Percentiles rank a stretch among this genome's conserved stretches.
These are phyloP conservation scores for Sitophilus oryzae DNA, from an alignment of 1,140 invertebrate species.

Conservation along the genomic window DNA sequence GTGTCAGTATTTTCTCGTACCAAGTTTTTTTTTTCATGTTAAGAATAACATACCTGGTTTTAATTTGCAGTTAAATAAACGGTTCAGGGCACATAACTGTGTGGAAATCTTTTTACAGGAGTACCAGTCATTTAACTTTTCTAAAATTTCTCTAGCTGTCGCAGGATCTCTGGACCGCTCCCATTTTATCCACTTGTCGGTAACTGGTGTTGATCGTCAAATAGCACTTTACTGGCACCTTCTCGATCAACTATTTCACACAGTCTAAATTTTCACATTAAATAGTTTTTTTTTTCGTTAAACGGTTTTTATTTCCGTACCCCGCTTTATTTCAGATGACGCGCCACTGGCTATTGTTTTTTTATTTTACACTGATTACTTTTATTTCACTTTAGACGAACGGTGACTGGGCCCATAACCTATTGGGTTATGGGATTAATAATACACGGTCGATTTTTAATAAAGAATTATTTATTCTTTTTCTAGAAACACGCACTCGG, in stretches of 20 bases:
- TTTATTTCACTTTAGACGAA: too few species aligned
- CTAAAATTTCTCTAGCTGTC: not conserved
- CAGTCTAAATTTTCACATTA: constrained; percentile 10
- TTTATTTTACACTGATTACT: too few species aligned
- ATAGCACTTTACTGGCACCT: constrained; percentile 8
- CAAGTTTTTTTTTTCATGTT: too few species aligned
- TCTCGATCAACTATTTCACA: constrained; percentile 2
- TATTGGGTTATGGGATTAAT: too few species aligned
- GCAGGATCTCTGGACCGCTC: not conserved
- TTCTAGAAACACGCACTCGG: too few species aligned
- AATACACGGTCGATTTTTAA: too few species aligned
- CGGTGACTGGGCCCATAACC: too few species aligned
- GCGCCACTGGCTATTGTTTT: too few species aligned
- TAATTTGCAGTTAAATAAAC: not conserved
- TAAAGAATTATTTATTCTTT: too few species aligned
- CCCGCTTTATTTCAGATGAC: too few species aligned
- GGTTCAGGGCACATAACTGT: not conserved
- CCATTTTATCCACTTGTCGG: constrained; percentile 5
- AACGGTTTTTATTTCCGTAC: constrained; percentile 8
- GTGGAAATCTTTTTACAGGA: not conserved
- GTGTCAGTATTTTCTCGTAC: too few species aligned
- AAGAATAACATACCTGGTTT: not conserved
- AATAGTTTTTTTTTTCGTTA: constrained; percentile 8
- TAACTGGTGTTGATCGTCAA: constrained; percentile 1
- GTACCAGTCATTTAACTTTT: not conserved